Conservation (phyloP, 2,797 vertebrate genomes). For the Mormyrops boulengeri region DNA sequence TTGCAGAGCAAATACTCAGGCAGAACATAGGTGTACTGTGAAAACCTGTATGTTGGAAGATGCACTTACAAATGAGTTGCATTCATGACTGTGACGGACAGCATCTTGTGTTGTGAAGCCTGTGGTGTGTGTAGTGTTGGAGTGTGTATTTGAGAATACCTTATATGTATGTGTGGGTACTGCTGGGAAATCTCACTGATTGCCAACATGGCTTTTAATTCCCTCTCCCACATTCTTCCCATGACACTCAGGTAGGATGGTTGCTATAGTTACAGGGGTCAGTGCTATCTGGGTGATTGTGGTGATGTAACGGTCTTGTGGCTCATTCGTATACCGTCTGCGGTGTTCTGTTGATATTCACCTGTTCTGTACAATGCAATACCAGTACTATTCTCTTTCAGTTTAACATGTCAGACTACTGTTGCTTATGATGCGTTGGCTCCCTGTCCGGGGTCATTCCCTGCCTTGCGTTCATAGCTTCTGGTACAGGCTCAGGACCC, state of each 20-base stretch:
- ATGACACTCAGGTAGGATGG: constrained; percentile 47
- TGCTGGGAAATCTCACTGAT: neutral
- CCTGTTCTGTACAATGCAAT: neutral
- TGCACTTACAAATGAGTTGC: neutral
- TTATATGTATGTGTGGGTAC: neutral
- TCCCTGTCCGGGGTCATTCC: no score
- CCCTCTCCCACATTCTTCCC: neutral
- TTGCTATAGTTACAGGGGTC: constrained; percentile 46
- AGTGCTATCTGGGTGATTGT: constrained; percentile 36
- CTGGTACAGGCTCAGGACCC: no score
- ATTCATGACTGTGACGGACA: neutral
- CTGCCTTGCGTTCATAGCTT: no score
- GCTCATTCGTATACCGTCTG: neutral
- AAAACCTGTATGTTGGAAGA: neutral
- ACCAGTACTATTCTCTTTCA: neutral
- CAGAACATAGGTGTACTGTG: neutral
- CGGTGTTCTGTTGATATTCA: neutral
- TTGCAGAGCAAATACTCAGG: neutral
- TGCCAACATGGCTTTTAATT: neutral
- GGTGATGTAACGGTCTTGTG: constrained; percentile 42
- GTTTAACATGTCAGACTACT: neutral
- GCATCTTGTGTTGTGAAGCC: neutral
- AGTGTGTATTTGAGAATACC: neutral
- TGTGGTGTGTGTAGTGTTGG: neutral
- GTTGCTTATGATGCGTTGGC: neutral